Conservation (phyloP, 2,888 invertebrate species). For the Lycocerus yunnanus region DNA sequence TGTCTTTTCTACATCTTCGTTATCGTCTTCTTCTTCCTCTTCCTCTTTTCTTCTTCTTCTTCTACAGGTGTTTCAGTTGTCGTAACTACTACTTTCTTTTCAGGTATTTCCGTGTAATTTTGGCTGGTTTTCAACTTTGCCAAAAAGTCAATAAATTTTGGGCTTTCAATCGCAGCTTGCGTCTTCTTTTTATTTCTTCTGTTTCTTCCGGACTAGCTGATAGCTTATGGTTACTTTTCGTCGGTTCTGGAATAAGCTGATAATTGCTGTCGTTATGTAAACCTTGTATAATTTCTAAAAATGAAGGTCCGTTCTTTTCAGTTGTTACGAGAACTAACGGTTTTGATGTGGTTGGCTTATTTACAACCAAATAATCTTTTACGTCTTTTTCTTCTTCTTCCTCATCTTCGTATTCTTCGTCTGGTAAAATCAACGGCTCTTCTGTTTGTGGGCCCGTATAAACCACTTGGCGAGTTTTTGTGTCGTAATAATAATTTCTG, state of each 20-base stretch:
- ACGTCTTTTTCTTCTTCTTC: constrained; percentile 1
- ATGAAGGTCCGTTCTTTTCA: constrained; percentile 41
- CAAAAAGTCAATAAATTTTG: constrained; percentile 49
- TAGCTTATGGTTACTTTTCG: not conserved
- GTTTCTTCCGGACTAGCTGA: constrained; percentile 24
- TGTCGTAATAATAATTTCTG: constrained; percentile 52
- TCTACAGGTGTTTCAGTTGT: constrained; percentile 29
- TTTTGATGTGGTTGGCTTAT: constrained; percentile 17
- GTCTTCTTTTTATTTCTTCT: constrained; percentile 38
- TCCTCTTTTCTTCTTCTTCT: constrained; percentile 22
- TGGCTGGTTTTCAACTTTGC: constrained; percentile 43
- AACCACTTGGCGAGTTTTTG: constrained; percentile 48
- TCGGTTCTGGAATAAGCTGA: constrained; percentile 49
- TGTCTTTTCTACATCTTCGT: constrained; percentile 28
- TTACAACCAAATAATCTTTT: not conserved
- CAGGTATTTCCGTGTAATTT: constrained; percentile 47
- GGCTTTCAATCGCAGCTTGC: constrained; percentile 41
- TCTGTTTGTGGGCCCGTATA: constrained; percentile 43
- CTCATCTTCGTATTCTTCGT: not conserved
- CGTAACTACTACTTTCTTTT: constrained; percentile 39
- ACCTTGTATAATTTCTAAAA: constrained; percentile 47
- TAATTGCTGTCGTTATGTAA: constrained; percentile 46
- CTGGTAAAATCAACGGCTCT: constrained; percentile 23
- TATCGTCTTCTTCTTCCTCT: constrained; percentile 12
- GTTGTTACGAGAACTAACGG: constrained; percentile 37